Conservation (phyloP, 2,888 invertebrate species). For the Liodrosophila aerea region DNA sequence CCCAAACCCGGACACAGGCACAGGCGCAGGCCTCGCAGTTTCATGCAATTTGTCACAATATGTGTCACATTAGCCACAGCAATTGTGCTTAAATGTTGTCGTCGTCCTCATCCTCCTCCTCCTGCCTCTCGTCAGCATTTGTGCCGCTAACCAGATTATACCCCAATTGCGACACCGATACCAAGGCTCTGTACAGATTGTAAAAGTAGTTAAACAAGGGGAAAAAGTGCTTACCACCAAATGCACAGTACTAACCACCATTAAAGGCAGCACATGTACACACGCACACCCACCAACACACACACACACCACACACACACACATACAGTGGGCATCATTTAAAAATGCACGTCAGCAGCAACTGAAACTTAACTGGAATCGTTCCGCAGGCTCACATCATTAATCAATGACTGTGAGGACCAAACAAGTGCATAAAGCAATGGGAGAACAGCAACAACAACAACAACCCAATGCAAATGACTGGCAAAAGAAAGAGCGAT, state of each 20-base stretch:
- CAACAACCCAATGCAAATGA: slow-evolving; percentile 40
- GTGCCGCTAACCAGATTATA: slow-evolving; percentile 71
- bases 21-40: slow-evolving; percentile 38
- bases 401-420: slow-evolving; percentile 61
- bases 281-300: no score
- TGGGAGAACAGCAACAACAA: slow-evolving; percentile 5
- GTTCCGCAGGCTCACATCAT: slow-evolving; percentile 48
- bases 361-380: slow-evolving; percentile 31
- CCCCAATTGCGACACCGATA: slow-evolving; percentile 72
- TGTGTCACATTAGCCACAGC: slow-evolving; percentile 83
- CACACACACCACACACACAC: slow-evolving; percentile 11
- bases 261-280: slow-evolving; percentile 20
- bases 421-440: slow-evolving; percentile 51
- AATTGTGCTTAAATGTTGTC: slow-evolving; percentile 77
- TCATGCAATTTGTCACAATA: slow-evolving; percentile 83
- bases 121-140: slow-evolving; percentile 50
- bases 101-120: slow-evolving; percentile 27
- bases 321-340: slow-evolving; percentile 22
- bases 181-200: slow-evolving; percentile 12
- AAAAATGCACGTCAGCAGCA: slow-evolving; percentile 49
- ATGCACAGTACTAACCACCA: slow-evolving; percentile 41
- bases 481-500: slow-evolving; percentile 37
- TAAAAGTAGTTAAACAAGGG: slow-evolving; percentile 58
- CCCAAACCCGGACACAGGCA: no score
- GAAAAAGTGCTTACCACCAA: slow-evolving; percentile 21